A percentile compares a stretch with the other conserved stretches of the same genome.
Evolutionary conservation across 2,113 vertebrate species (phyloP).

Genomic region (Cnemophilus loriae): DNA sequence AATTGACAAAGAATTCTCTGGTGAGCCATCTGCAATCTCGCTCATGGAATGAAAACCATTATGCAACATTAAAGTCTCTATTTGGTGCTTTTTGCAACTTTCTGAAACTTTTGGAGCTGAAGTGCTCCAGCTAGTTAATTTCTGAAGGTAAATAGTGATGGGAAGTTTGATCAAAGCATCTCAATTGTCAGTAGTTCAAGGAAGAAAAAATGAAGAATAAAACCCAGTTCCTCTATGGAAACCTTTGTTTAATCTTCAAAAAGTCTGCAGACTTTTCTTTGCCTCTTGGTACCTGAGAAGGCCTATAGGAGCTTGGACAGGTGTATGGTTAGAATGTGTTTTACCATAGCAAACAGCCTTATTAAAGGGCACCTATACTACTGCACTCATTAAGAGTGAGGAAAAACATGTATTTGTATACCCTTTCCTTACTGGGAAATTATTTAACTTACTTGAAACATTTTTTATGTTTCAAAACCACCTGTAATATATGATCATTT

Average conservation of each 20-base stretch:
- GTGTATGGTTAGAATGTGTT: neutral
- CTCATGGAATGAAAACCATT: neutral
- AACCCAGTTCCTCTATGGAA: neutral
- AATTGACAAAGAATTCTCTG: neutral
- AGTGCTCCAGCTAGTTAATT: neutral
- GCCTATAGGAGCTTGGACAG: neutral
- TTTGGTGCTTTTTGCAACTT: neutral
- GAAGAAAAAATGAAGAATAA: neutral
- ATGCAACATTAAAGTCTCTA: neutral
- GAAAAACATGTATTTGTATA: neutral
- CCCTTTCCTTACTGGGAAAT: neutral
- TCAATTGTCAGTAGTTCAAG: neutral
- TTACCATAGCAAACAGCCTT: neutral
- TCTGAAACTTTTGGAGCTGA: neutral
- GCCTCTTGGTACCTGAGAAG: neutral
- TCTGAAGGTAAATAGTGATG: neutral
- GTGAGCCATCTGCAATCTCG: neutral
- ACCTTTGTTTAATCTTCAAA: neutral
- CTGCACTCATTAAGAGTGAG: neutral
- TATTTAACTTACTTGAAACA: neutral
- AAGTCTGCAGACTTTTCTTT: neutral
- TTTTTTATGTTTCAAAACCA: neutral
- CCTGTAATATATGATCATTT: neutral
- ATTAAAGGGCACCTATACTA: neutral
- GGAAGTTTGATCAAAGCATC: neutral